Base-by-base conservation (phyloP, 2,888 invertebrate genomes). In the Sinodicranocentrus sp. region DNA sequence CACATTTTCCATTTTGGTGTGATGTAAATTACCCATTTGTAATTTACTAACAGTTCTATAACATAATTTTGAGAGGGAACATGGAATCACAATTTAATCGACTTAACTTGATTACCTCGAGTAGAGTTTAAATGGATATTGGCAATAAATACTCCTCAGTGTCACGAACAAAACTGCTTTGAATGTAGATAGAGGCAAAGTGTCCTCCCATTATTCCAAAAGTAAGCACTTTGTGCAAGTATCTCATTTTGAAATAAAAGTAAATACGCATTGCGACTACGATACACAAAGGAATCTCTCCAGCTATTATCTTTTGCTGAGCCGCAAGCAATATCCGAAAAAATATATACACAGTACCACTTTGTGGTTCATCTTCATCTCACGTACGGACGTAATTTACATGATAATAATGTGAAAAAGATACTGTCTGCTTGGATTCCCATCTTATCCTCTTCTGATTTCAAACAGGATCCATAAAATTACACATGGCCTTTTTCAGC, bases 61-160 rank as follows among this genome's bases (percentile, higher is more conserved):
- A n/a, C n/a, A n/a, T n/a, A n/a, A n/a, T n/a, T n/a, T n/a, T 39
- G 65, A 21, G 57, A n/a, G 23, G 23, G 26, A 82, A 82, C 80
- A 82, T 48, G 68, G 23, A 73, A 75, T 82, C 19, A 73, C 73
- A 68, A 68, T 82, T 82, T 82, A 75, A 82, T 82, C 82, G 67
- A 82, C 68, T 82, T 61, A 43, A 73, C 59, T 82, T 82, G 82
- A 82, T 82, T 82, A 82, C 65, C 82, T 21, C 52, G 52, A 73
- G 59, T 33, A 63, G 23, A 67, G 28, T 21, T 82, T 44, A 73
- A 82, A 82, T 75, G 82, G 73, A 82, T 75, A 82, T 75, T 75
- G 82, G 59, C 67, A 73, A 82, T 82, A 82, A 82, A 82, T 82
- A 82, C 73, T 82, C n/a, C 33, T 82, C 67, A 73, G 15, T 75